phyloP scores from a whole-genome alignment of 2,113 vertebrate genomes.

The Platanista minor region DNA sequence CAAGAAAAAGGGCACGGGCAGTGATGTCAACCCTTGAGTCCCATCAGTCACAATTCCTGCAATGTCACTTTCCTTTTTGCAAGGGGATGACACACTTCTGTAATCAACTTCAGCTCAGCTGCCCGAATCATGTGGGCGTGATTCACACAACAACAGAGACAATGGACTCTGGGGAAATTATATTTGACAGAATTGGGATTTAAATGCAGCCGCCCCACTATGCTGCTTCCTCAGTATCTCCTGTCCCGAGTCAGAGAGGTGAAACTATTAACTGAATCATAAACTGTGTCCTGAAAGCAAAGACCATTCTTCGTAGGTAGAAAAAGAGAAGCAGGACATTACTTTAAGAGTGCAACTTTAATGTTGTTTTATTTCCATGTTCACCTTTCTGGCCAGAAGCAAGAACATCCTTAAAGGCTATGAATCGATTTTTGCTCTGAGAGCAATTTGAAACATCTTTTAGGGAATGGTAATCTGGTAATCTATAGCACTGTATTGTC shows the following conservation, averaged over 20 bases:
- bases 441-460: not conserved
- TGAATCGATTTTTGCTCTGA: not conserved
- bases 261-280: not conserved
- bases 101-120: not conserved
- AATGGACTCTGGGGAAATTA: not conserved
- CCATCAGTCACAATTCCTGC: not conserved
- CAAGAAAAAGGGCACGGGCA: not conserved
- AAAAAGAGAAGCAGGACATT: not conserved
- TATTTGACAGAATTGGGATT: not conserved
- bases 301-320: not conserved
- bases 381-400: rapidly evolving
- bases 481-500: rapidly evolving
- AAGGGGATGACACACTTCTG: not conserved
- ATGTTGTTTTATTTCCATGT: too few relatives aligned
- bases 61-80: too few relatives aligned
- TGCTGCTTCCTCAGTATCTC: rapidly evolving
- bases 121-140: not conserved
- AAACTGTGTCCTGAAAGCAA: not conserved
- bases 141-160: not conserved
- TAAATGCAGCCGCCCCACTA: too few relatives aligned
- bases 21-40: not conserved
- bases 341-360: not conserved
- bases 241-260: not conserved
- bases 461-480: not conserved
- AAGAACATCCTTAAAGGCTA: not conserved